These are phyloP conservation scores for Myotis yumanensis DNA, from an alignment of 2,113 vertebrate genomes.

Conservation along the genomic window DNA sequence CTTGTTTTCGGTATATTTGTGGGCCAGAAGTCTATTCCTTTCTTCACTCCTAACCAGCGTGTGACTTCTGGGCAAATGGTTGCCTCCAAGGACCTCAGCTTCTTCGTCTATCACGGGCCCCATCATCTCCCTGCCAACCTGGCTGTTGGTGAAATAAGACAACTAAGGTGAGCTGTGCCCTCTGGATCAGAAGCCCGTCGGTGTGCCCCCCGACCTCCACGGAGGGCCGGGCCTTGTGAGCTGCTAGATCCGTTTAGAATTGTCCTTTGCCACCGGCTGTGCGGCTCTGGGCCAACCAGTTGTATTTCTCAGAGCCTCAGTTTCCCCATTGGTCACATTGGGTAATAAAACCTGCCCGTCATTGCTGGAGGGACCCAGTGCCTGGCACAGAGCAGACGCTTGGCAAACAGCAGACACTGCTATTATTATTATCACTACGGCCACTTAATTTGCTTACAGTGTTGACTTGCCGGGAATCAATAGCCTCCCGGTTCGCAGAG, in stretches of 20 bases:
- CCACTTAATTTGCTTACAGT: conserved; percentile 60
- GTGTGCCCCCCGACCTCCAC: rapidly evolving
- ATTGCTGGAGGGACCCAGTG: neutral
- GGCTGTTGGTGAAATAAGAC: rapidly evolving
- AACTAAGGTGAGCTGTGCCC: rapidly evolving
- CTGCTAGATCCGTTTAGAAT: neutral
- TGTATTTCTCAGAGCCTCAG: neutral
- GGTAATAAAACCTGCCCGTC: neutral
- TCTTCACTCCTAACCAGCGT: neutral
- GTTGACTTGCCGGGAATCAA: conserved; percentile 39
- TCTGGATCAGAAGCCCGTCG: rapidly evolving
- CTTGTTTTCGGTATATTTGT: neutral
- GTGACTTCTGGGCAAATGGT: neutral
- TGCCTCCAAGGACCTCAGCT: neutral
- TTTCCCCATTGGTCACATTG: neutral
- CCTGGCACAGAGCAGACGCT: neutral
- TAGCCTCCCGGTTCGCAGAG: neutral
- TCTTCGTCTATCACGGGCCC: rapidly evolving
- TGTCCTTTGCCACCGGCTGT: neutral
- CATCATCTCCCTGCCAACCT: too few species aligned
- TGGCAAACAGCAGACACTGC: neutral
- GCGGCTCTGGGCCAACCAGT: neutral
- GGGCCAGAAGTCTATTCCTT: neutral
- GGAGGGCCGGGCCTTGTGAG: rapidly evolving
- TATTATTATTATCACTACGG: neutral